A percentile compares a stretch with the other conserved stretches of the same genome.
These are phyloP conservation scores for Ceramica pisi DNA, from an alignment of 2,888 invertebrate species.

Conservation along the genomic window DNA sequence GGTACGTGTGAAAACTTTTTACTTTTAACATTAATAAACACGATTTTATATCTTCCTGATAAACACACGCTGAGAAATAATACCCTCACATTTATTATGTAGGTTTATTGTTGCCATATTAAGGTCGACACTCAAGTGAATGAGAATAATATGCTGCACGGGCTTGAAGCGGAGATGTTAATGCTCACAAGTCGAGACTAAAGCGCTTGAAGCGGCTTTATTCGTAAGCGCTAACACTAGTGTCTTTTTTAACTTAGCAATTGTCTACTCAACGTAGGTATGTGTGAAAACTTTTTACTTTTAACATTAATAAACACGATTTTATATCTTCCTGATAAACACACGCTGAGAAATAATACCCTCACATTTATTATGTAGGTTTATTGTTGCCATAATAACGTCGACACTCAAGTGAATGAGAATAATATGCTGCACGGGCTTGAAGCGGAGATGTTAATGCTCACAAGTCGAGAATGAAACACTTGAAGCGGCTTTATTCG, in stretches of 20 bases:
- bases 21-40: too few species aligned
- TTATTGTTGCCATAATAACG: conserved; percentile 35
- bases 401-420: conserved; percentile 38
- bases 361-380: conserved; percentile 26
- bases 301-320: too few species aligned
- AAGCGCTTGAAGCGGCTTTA: not conserved
- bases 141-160: conserved; percentile 23
- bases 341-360: conserved; percentile 18
- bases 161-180: conserved; percentile 27
- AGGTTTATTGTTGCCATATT: conserved; percentile 35
- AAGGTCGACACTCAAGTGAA: conserved; percentile 38
- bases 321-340: conserved; percentile 13
- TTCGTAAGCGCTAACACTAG: not conserved
- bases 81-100: conserved; percentile 25
- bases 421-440: conserved; percentile 19
- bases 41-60: conserved; percentile 9
- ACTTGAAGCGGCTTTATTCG: not conserved
- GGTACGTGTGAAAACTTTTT: too few species aligned
- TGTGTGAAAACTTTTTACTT: too few species aligned
- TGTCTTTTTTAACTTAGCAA: conserved; percentile 4
- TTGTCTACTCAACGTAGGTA: not conserved
- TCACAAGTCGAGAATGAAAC: not conserved
- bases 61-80: conserved; percentile 17
- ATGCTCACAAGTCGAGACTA: conserved; percentile 8
- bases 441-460: conserved; percentile 34